These are phyloP conservation scores for Spheniscus humboldti DNA, from an alignment of 2,797 vertebrate species.

Conservation along the genomic window DNA sequence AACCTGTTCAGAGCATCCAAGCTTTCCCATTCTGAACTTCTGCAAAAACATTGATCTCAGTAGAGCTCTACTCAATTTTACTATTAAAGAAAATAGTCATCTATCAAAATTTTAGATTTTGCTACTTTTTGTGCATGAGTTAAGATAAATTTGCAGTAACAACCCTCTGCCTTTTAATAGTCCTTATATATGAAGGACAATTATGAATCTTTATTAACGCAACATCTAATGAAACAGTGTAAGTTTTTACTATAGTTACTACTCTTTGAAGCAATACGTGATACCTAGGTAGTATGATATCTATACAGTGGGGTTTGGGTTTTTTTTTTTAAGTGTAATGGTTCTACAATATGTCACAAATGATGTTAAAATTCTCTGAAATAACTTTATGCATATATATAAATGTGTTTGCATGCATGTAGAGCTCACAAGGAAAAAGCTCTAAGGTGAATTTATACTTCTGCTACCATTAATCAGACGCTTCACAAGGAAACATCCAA, in stretches of 20 bases:
- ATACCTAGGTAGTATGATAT: background rate
- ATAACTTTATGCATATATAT: background rate
- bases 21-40: background rate
- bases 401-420: background rate
- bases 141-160: background rate
- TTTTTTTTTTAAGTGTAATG: background rate
- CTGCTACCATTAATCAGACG: background rate
- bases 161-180: background rate
- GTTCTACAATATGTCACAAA: background rate
- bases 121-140: background rate
- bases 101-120: background rate
- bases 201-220: background rate
- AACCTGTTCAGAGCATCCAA: background rate
- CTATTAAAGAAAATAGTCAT: background rate
- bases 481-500: constrained; percentile 33
- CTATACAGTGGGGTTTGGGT: too few species aligned
- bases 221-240: background rate
- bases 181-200: background rate
- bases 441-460: constrained; percentile 33
- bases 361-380: background rate
- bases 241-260: background rate
- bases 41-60: background rate
- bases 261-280: background rate
- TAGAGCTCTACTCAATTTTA: background rate
- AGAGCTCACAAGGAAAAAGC: background rate